phyloP scores from a whole-genome alignment of 1,140 invertebrate species.

The Bombus haemorrhoidalis region DNA sequence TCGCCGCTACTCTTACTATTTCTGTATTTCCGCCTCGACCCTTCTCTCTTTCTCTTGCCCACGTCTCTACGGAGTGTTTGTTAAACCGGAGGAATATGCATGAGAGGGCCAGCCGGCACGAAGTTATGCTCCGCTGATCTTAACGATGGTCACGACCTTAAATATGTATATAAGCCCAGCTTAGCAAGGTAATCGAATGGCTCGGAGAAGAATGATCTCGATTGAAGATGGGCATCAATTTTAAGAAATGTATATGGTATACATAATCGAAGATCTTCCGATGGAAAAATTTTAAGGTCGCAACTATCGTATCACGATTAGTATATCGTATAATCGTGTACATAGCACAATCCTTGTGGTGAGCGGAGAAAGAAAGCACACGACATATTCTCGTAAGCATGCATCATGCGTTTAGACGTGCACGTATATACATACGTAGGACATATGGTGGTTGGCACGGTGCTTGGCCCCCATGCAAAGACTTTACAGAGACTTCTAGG shows the following conservation, averaged over 20 bases:
- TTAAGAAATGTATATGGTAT: too few relatives aligned
- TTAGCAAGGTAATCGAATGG: slow-evolving; percentile 47
- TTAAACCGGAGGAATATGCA: slow-evolving; percentile 80
- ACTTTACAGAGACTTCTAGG: slow-evolving; percentile 63
- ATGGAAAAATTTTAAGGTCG: neutral
- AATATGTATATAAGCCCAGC: slow-evolving; percentile 64
- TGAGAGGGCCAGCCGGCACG: slow-evolving; percentile 70
- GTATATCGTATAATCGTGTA: neutral
- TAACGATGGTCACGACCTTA: slow-evolving; percentile 73
- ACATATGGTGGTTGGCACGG: slow-evolving; percentile 82
- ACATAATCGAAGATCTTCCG: neutral
- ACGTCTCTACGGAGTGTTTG: slow-evolving; percentile 62
- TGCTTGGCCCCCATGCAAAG: slow-evolving; percentile 73
- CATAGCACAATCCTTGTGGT: neutral
- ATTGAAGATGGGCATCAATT: neutral
- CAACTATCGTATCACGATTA: neutral
- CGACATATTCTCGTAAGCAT: slow-evolving; percentile 60
- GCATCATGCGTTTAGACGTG: slow-evolving; percentile 51
- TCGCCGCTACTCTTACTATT: slow-evolving; percentile 36
- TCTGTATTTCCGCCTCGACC: slow-evolving; percentile 40
- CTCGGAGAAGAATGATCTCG: slow-evolving; percentile 1
- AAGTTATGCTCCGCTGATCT: slow-evolving; percentile 78
- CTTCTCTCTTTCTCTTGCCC: slow-evolving; percentile 53
- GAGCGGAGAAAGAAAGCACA: slow-evolving; percentile 34
- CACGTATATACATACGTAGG: slow-evolving; percentile 80